Base-by-base conservation (phyloP, 2,797 vertebrate species). In the Anolis apletophallus region DNA sequence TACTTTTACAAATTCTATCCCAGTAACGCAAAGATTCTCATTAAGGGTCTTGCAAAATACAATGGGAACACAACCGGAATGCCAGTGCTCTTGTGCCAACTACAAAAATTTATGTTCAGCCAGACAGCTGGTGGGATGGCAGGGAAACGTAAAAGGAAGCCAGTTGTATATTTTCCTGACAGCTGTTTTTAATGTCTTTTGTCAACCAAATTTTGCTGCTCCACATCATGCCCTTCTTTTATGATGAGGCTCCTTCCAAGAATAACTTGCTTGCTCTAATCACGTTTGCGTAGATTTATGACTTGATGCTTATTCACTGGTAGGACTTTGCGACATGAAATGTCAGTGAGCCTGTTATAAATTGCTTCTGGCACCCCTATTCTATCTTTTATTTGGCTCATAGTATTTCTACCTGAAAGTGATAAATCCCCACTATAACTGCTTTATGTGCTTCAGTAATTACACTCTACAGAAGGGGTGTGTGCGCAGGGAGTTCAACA, bases 391-490 rank as follows among this genome's bases (percentile, higher is more conserved):
- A 95, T 96, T 96, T 95, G 94, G 93, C 93, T 91, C 89, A 86
- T 90, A 95, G 93, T 96, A 94, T 95, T 96, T 95, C 94, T 92
- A 95, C 95, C 94, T 96, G 96, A 97, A 96, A 96, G 94, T 96
- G 96, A 97, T 96, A 96, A 96, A 97, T 97, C 95, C 92, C 93
- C 92, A 92, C 93, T 96, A 85, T 96, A 97, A 96, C 94, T 81
- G 86, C 93, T 96, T 94, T 95, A 93, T 95, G 95, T 94, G 95
- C 95, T 96, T 94, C 96, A 96, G 95, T 96, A 97, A 97, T 97
- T 97, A 96, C 81, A 94, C 91, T 84, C 88, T 88, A 94, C 77
- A 83, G 88, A 93, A 93, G 90, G 86, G 88, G 0, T n/a, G 89
- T 68, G 0, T 90, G 90, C 91, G 84, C 83, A 92, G 93, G 83